These are phyloP conservation scores for Cataglyphis hispanica DNA, from an alignment of 1,140 invertebrate species.

Conservation along the genomic window DNA sequence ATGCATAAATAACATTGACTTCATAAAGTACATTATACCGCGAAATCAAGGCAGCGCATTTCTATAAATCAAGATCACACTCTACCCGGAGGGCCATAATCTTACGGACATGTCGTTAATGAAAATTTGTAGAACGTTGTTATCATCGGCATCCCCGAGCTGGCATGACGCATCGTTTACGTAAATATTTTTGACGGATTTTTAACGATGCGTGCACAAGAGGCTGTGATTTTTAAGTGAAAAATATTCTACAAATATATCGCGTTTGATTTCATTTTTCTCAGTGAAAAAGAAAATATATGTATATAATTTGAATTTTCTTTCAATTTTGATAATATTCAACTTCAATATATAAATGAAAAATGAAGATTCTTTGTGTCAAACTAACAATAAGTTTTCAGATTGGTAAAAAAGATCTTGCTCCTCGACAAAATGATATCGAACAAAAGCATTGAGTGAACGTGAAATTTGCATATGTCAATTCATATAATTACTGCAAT, in stretches of 20 bases:
- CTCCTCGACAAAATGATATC: conserved; percentile 12
- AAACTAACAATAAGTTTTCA: background rate
- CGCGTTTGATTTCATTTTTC: background rate
- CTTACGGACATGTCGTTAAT: conserved; percentile 58
- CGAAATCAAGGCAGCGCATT: conserved; percentile 59
- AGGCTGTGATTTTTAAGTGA: background rate
- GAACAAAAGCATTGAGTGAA: background rate
- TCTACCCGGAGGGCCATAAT: conserved; percentile 5
- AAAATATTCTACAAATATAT: background rate
- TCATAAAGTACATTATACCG: conserved; percentile 66
- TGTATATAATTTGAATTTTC: too few species aligned
- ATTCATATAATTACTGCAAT: background rate
- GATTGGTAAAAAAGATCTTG: background rate
- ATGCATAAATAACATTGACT: conserved; percentile 67
- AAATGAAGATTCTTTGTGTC: background rate
- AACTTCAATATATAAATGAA: background rate
- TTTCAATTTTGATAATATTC: background rate
- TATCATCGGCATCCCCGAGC: conserved; percentile 47
- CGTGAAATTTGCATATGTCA: conserved; percentile 38
- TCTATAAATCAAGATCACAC: conserved; percentile 65
- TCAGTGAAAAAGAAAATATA: background rate
- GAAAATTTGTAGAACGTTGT: conserved; percentile 72
- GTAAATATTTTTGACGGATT: conserved; percentile 21
- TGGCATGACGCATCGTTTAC: conserved; percentile 28
- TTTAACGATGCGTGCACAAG: background rate